A percentile compares a stretch with the other conserved stretches of the same genome.
These are phyloP conservation scores for Diploptera punctata DNA, from an alignment of 2,888 invertebrate genomes.

Conservation along the genomic window DNA sequence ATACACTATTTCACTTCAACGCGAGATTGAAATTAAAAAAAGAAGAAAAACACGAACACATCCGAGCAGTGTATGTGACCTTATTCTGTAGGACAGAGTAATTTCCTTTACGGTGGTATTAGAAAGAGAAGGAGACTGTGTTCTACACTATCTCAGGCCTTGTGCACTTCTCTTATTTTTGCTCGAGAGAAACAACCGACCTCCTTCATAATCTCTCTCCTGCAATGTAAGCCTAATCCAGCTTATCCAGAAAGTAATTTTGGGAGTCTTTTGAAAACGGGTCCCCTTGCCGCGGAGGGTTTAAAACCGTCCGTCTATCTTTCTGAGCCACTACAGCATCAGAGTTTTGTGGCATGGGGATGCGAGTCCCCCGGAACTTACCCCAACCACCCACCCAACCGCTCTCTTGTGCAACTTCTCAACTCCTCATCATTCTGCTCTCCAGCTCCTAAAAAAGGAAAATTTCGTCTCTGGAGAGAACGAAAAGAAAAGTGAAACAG, in stretches of 20 bases:
- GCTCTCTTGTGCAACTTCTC: conserved; percentile 16
- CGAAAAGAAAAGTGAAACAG: background rate
- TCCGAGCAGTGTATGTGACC: conserved; percentile 6
- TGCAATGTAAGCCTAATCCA: conserved; percentile 46
- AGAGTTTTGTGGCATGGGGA: conserved; percentile 3
- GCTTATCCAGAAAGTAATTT: conserved; percentile 51
- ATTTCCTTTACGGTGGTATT: conserved; percentile 17
- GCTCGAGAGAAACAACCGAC: conserved; percentile 21
- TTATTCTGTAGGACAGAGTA: conserved; percentile 1
- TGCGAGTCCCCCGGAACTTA: background rate
- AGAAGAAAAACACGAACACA: background rate
- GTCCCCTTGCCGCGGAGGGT: conserved; percentile 33
- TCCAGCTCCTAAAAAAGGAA: background rate
- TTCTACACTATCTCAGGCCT: conserved; percentile 3
- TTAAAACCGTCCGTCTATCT: conserved; percentile 37
- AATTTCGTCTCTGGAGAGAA: conserved; percentile 1
- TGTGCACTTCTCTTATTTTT: conserved; percentile 7
- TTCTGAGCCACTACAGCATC: conserved; percentile 32
- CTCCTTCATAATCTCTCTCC: conserved; percentile 41
- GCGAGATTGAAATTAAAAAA: background rate
- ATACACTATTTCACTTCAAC: background rate
- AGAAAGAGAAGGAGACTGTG: background rate
- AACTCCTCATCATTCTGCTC: conserved; percentile 3
- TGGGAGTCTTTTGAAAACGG: conserved; percentile 48
- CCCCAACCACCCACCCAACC: background rate